Evolutionary conservation across 2,888 invertebrate species (phyloP).

Genomic region (Stenichneumon culpator): DNA sequence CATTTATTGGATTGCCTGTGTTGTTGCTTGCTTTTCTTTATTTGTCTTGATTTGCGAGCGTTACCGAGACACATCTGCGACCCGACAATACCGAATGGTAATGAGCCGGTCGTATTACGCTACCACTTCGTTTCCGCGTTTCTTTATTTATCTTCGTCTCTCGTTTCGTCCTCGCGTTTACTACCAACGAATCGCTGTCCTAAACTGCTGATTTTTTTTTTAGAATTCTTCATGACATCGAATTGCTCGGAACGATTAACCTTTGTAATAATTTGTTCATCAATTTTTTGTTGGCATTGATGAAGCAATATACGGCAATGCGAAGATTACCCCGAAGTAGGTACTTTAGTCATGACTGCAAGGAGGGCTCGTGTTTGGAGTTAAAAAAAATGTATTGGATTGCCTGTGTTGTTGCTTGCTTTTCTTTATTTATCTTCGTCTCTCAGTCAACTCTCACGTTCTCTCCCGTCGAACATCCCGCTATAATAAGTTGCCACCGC

Average conservation of each 20-base stretch:
- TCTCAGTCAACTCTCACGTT: no score
- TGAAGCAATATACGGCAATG: neutral
- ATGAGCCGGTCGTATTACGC: constrained; percentile 33
- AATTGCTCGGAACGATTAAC: neutral
- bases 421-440: neutral
- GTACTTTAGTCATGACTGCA: no score
- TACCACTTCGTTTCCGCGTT: constrained; percentile 5
- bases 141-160: constrained; percentile 18
- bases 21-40: neutral
- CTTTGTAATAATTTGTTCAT: neutral
- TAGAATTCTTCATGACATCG: neutral
- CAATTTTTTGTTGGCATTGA: neutral
- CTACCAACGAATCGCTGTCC: neutral
- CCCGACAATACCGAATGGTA: constrained; percentile 37
- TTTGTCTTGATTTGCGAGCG: no score
- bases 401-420: neutral
- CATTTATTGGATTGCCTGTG: constrained; percentile 7
- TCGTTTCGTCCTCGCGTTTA: neutral
- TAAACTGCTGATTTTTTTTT: neutral
- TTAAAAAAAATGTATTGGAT: no score
- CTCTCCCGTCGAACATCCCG: no score
- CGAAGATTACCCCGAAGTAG: no score
- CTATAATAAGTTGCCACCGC: no score
- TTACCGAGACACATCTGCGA: constrained; percentile 25
- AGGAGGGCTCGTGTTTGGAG: no score